Base-by-base conservation (phyloP, 2,113 vertebrate species). In the Paedocypris sp. region DNA sequence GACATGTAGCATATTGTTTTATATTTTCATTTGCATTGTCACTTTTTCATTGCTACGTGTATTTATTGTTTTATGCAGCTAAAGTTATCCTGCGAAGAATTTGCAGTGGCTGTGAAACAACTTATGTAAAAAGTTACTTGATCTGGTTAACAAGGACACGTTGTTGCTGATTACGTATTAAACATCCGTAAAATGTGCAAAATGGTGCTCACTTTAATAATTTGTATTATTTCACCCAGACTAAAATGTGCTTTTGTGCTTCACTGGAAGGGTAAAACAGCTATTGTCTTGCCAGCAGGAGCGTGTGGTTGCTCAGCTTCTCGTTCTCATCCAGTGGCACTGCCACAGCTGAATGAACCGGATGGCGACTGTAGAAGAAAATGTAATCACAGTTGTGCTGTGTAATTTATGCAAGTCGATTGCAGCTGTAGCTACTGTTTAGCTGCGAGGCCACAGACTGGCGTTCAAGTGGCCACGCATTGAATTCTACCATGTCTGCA, bases 201-300 rank as follows among this genome's bases (percentile, higher is more conserved):
- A 43, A 16, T n/a, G 6, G 18, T 58, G 36, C 13, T 5, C 16
- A 13, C 23, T 41, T 33, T 39, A 16, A 46, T 32, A 50, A 28
- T 8, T 42, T n/a, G 12, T 33, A 38, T 33, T 28, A 33, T 52
- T 52, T 18, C 23, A 45, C 15, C 19, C 19, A 50, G 43, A 64
- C 46, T 38, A 52, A 58, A 69, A 42, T 54, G 1, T 29, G 48
- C 19, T 54, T 69, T 65, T 65, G 20, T 28, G 42, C 39, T 64
- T 26, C 33, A 48, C 15, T 42, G 56, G 42, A 53, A 56, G 43
- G 41, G 48, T 56, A 56, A 65, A 69, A 64, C 48, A 42, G 49
- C 41, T 65, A 60, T 69, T 69, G 64, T 48, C 67, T 54, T 69
- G 62, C 60, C 67, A 49, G 26, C 56, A 60, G 42, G 60, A 65